phyloP scores from a whole-genome alignment of 1,140 invertebrate species.

The Leptinotarsa lineolata region DNA sequence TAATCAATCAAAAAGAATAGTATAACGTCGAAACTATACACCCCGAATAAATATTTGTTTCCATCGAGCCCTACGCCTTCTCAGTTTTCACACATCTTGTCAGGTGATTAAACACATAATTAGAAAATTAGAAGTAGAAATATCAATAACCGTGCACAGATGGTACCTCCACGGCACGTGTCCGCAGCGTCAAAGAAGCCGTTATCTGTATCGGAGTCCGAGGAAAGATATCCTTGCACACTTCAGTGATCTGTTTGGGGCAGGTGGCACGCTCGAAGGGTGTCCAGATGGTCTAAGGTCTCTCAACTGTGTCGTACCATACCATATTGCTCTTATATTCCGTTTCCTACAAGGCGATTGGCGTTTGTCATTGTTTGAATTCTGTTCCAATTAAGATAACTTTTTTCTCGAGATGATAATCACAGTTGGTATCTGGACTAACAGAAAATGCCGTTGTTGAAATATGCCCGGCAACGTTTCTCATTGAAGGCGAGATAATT shows the following conservation, averaged over 20 bases:
- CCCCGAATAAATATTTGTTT: slow-evolving; percentile 21
- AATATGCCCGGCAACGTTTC: no score
- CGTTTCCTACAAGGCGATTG: background rate
- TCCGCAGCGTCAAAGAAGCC: slow-evolving; percentile 20
- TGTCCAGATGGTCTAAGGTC: slow-evolving; percentile 19
- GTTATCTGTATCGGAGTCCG: slow-evolving; percentile 6
- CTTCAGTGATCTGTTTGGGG: slow-evolving; percentile 3
- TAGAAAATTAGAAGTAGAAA: slow-evolving; percentile 22
- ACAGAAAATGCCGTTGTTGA: no score
- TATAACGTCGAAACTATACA: background rate
- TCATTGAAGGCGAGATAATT: no score
- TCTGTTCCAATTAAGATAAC: no score
- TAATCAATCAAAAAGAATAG: background rate
- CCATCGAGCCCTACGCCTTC: background rate
- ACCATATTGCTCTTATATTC: background rate
- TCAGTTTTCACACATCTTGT: background rate
- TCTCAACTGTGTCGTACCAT: slow-evolving; percentile 12
- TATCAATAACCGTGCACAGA: slow-evolving; percentile 7
- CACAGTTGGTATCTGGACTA: no score
- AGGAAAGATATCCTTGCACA: slow-evolving; percentile 12
- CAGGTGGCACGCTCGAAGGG: slow-evolving; percentile 20
- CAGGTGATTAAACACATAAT: slow-evolving; percentile 7
- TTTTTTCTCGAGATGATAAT: no score
- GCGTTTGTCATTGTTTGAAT: no score
- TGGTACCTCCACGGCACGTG: slow-evolving; percentile 18